Percentiles rank a stretch among this genome's conserved stretches.
Evolutionary conservation across 1,140 invertebrate species (phyloP).

Genomic region (Rhynchophorus ferrugineus): DNA sequence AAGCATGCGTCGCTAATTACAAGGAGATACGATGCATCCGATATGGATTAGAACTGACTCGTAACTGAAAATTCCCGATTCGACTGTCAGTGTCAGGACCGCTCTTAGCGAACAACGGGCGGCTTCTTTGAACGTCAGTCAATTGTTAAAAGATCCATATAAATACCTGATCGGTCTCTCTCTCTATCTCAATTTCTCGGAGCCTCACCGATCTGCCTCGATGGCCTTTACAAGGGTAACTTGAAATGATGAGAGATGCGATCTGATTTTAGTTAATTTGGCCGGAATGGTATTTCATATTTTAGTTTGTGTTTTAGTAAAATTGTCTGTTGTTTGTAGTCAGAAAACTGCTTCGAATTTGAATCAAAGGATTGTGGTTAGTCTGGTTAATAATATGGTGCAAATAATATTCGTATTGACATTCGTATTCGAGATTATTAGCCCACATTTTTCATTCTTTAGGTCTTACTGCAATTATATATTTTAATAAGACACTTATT

Average conservation of each 20-base stretch:
- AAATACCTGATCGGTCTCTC: conserved; percentile 29
- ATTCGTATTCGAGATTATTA: too few relatives aligned
- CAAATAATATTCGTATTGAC: too few relatives aligned
- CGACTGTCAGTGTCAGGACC: conserved; percentile 27
- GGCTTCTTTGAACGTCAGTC: conserved; percentile 35
- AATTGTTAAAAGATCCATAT: conserved; percentile 37
- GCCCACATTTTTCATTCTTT: too few relatives aligned
- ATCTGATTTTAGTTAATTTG: not conserved
- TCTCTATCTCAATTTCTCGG: conserved; percentile 9
- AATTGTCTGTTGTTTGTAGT: too few relatives aligned
- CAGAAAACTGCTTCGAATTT: too few relatives aligned
- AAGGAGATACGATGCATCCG: conserved; percentile 2
- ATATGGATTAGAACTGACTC: conserved; percentile 32
- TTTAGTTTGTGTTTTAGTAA: too few relatives aligned
- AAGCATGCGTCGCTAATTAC: not conserved
- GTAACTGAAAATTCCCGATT: conserved; percentile 31
- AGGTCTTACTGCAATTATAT: too few relatives aligned
- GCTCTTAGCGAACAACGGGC: conserved; percentile 33
- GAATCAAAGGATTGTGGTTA: too few relatives aligned
- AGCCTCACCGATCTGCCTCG: not conserved
- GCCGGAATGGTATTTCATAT: too few relatives aligned
- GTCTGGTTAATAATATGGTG: too few relatives aligned
- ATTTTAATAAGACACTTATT: too few relatives aligned
- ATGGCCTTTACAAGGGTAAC: not conserved
- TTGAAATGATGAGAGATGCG: not conserved